Evolutionary conservation across 2,888 invertebrate species (phyloP).

Genomic region (Brenthis hecate): DNA sequence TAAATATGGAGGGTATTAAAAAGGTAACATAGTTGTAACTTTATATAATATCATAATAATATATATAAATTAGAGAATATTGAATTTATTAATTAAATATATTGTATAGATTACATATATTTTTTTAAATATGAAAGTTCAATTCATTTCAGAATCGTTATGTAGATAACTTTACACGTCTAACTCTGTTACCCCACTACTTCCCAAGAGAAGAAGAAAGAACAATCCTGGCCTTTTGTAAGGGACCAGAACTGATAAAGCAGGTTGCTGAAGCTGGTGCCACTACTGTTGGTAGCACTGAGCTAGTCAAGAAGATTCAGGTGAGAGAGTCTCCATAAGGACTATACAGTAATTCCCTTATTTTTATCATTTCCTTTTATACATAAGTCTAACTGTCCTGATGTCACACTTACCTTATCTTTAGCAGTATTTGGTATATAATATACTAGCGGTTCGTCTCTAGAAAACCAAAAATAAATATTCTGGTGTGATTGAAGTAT

Average conservation of each 20-base stretch:
- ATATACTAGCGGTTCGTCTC: too few relatives aligned
- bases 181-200: conserved; percentile 85
- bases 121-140: background rate
- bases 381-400: background rate
- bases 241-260: conserved; percentile 82
- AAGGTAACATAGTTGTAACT: conserved; percentile 66
- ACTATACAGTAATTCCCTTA: too few relatives aligned
- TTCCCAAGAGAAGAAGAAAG: conserved; percentile 87
- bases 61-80: too few relatives aligned
- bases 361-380: background rate
- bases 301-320: conserved; percentile 89
- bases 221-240: conserved; percentile 88
- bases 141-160: conserved; percentile 77
- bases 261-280: conserved; percentile 88
- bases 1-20: conserved; percentile 90
- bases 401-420: too few relatives aligned
- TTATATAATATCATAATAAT: too few relatives aligned
- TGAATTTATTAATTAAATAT: too few relatives aligned
- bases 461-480: too few relatives aligned
- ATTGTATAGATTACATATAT: too few relatives aligned
- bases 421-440: too few relatives aligned
- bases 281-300: conserved; percentile 86
- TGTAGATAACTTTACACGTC: conserved; percentile 86
- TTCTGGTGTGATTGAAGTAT: too few relatives aligned
- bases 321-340: conserved; percentile 52